Conservation (phyloP, 2,113 vertebrate species). For the Antechinus flavipes region DNA sequence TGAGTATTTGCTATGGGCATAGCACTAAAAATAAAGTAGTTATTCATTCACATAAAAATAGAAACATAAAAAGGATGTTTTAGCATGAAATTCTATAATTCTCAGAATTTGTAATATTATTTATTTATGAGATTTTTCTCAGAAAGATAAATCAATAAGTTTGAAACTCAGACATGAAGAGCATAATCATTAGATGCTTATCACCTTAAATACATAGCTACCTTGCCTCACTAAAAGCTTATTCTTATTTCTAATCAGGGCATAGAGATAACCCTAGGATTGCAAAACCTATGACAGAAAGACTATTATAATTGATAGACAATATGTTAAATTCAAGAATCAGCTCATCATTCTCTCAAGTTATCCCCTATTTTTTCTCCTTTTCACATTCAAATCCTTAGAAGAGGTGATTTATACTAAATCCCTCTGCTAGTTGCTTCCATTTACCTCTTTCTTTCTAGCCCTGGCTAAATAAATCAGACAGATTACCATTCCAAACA, state of each 20-base stretch:
- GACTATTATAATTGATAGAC: neutral
- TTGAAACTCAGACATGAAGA: neutral
- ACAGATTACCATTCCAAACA: no score
- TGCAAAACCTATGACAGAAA: neutral
- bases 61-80: neutral
- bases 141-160: neutral
- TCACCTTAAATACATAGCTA: neutral
- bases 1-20: neutral
- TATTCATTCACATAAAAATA: constrained; percentile 4
- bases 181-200: neutral
- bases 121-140: neutral
- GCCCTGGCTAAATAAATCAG: neutral
- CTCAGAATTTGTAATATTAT: neutral
- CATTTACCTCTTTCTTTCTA: neutral
- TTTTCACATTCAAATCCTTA: neutral
- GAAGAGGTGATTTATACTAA: neutral
- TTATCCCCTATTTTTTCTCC: neutral
- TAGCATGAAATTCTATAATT: neutral
- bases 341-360: neutral
- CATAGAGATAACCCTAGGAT: neutral
- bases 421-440: neutral
- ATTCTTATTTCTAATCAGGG: neutral
- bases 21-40: neutral
- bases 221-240: neutral
- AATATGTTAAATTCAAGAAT: neutral